Conservation (phyloP, 2,888 invertebrate species). For the Rhingia campestris region DNA sequence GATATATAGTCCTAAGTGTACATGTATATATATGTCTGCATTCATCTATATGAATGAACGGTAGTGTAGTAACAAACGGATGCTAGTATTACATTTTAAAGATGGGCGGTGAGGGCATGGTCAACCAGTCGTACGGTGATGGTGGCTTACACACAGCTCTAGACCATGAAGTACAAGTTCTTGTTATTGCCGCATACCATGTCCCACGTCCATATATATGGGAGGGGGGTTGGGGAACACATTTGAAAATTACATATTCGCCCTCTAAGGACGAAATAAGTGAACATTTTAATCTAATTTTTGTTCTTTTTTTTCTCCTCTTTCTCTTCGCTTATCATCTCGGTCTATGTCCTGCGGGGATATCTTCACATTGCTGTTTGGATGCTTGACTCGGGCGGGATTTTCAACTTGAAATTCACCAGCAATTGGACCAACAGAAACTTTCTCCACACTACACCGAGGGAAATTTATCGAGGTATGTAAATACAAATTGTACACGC, state of each 20-base stretch:
- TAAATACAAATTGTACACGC: slow-evolving; percentile 19
- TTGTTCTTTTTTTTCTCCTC: slow-evolving; percentile 8
- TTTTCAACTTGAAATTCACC: slow-evolving; percentile 72
- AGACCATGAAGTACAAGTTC: slow-evolving; percentile 54
- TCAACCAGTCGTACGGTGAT: slow-evolving; percentile 12
- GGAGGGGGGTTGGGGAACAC: slow-evolving; percentile 16
- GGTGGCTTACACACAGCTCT: slow-evolving; percentile 24
- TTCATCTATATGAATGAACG: background rate
- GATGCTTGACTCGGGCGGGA: slow-evolving; percentile 11
- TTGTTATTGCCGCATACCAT: slow-evolving; percentile 60
- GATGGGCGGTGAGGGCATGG: background rate
- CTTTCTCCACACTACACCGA: slow-evolving; percentile 86
- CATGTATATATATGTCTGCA: background rate
- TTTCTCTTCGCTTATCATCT: background rate
- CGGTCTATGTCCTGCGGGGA: background rate
- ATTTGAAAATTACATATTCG: slow-evolving; percentile 67
- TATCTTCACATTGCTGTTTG: slow-evolving; percentile 33
- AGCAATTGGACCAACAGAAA: slow-evolving; percentile 90
- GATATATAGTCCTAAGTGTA: background rate
- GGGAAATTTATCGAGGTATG: slow-evolving; percentile 91
- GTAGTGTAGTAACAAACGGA: background rate
- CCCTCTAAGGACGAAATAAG: slow-evolving; percentile 70
- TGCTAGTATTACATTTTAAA: background rate
- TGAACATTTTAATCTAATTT: slow-evolving; percentile 74
- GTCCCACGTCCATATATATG: slow-evolving; percentile 37